Evolutionary conservation across 2,888 invertebrate genomes (phyloP), one percentile per base, ranked within the genome.

Genomic region (Monochamus alternatus): DNA sequence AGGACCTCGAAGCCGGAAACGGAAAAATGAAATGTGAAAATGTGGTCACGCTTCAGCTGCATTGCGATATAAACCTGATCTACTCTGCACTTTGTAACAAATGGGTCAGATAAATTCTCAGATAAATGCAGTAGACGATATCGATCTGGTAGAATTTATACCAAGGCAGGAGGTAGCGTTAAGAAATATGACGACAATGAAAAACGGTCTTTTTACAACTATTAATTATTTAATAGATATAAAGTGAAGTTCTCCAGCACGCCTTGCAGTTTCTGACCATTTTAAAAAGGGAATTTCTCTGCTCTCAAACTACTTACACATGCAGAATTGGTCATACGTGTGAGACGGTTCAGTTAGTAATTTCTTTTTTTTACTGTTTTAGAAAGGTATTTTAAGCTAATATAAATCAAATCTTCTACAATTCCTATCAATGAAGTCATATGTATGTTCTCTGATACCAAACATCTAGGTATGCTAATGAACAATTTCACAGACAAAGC

Each of bases 41-140:
- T 80, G 75, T 75, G 80, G 80, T 83, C 82, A 83, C 82, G 82
- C 79, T 81, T 78, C 76, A 70, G 75, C 81, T 81, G 82, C 82
- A 82, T 70, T 81, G 79, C 77, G 74, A 80, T 80, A 75, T 71
- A 75, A 69, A 66, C 59, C 74, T 59, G 73, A 76, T 78, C 70
- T 67, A 69, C 62, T 74, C 64, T 75, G 62, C 74, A 75, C 72
- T 59, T 73, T 66, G 14, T 55, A 55, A 55, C 55, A 55, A 55
- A 55, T 55, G 55, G 55, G n/a, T 55, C 14, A 55, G 55, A 55
- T 55, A 55, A 55, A 55, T 55, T 55, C 55, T 55, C 55, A 55
- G 55, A 55, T 55, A 55, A 55, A 55, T 55, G 55, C 55, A 55
- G 55, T 55, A 22, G 55, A 22, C 14, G 55, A 55, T 55, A 55